Base-by-base conservation (phyloP, 2,888 invertebrate genomes). In the Megaustenia siamemsis region DNA sequence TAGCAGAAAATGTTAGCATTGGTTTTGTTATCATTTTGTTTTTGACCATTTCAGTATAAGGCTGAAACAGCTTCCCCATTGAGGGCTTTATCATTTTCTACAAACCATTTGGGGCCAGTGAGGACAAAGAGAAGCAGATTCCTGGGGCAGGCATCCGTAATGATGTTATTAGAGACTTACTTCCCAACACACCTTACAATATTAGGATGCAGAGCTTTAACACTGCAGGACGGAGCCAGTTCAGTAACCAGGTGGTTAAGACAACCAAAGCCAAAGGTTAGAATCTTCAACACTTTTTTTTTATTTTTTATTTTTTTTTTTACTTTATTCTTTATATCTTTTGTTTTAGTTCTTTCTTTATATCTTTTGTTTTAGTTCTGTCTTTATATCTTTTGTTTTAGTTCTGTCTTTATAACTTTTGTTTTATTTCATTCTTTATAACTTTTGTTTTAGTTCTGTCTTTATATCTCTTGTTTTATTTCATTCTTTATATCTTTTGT, bases 11-110 rank as follows among this genome's bases (percentile, higher is more conserved):
- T n/a, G n/a, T n/a, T n/a, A n/a, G n/a, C n/a, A n/a, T n/a, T n/a
- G n/a, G n/a, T n/a, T n/a, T n/a, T n/a, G n/a, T n/a, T n/a, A n/a
- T 75, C 35, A 49, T 75, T 1, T 32, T n/a, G 5, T 43, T 66
- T 24, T 79, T 24, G 32, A 21, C 35, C 21, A 24, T 43, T 56
- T 79, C 90, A 93, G 93, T 92, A 92, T 84, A 86, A 88, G 53
- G 88, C 89, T 5, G 88, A 87, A 10, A 90, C 92, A 75, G 87
- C 90, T 12, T 87, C 90, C 3, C 95, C 96, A 45, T 97, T 18
- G 97, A 97, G 89, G 98, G 98, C 0, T 98, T 97, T 94, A 97
- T 97, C 94, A 96, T 98, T 38, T 97, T 97, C 94, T 98, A 98
- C 94, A 96, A 98, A 32, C 96, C 97, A 0, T 96, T 97, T 0